Evolutionary conservation across 1,140 invertebrate species (phyloP), one percentile per base, ranked within the genome.

Genomic region (Hylaeus anthracinus): DNA sequence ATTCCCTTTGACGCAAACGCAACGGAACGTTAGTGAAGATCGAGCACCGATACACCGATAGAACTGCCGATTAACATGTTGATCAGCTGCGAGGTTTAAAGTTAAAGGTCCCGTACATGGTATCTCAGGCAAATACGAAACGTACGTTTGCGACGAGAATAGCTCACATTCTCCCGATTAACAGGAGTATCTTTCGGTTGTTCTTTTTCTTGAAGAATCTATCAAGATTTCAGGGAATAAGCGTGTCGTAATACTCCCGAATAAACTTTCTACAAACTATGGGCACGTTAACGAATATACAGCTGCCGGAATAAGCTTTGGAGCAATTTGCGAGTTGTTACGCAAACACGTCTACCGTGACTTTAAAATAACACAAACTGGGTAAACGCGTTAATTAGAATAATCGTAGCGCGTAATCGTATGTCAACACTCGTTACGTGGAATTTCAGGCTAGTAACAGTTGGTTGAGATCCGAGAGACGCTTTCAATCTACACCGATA

Each of bases 401-500:
- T 65, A 67, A 67, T 67, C 45, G n/a, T 9, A 15, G 65, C 15
- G 65, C n/a, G 65, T 51, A 51, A 67, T 67, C 65, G 45, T 53
- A 12, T n/a, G 65, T 67, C 65, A 67, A 67, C 65, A 67, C 45
- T 67, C 45, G 65, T 67, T 67, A 67, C 26, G 45, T n/a, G 26
- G n/a, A 63, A 67, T 51, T 51, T 15, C n/a, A 26, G 45, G 3
- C 45, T 26, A 2, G 65, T 4, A 51, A 26, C 58, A 51, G 14
- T 26, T 26, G 26, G 26, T 26, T 26, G 15, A 6, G 41, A 45
- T 0, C 0, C 43, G 3, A 45, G 26, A 26, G 26, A 26, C 43
- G 43, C 43, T 45, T 45, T 45, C 43, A 5, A 5, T 45, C 43
- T 45, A 45, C 43, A 5, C 43, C 43, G 43, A 5, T 45, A 45